phyloP scores from a whole-genome alignment of 1,140 invertebrate species.

The Caenorhabditis tropicalis region DNA sequence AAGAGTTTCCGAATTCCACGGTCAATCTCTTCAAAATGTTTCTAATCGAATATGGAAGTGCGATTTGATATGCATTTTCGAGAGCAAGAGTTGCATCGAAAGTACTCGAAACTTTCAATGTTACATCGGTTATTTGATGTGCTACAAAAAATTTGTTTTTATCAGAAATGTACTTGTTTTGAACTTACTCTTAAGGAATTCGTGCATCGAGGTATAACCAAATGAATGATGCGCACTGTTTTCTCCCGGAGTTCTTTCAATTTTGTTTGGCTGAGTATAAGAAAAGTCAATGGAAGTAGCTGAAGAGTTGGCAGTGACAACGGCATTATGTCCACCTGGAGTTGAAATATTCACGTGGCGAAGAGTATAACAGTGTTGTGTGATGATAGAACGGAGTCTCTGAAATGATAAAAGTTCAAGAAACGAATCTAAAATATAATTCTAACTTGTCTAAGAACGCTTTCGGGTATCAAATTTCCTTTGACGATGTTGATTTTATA shows the following conservation, averaged over 20 bases:
- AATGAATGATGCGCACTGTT: neutral
- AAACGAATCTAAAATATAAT: neutral
- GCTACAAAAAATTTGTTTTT: neutral
- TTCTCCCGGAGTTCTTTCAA: neutral
- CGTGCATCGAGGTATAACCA: neutral
- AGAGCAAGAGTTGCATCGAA: constrained; percentile 7
- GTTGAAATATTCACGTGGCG: neutral
- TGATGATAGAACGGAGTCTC: neutral
- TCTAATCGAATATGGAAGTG: neutral
- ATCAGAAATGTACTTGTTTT: neutral
- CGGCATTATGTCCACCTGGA: neutral
- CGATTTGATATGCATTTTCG: neutral
- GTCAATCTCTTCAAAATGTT: neutral
- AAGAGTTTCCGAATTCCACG: neutral
- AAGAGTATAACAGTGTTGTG: neutral
- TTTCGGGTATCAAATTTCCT: neutral
- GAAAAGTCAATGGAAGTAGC: neutral
- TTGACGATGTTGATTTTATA: neutral
- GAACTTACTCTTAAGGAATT: neutral
- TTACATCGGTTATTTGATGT: neutral
- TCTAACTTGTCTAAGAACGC: neutral
- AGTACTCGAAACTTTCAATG: neutral
- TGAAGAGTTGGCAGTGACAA: too few relatives aligned
- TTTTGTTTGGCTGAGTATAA: neutral
- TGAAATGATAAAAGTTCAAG: neutral